phyloP scores from a whole-genome alignment of 1,140 invertebrate species.

The Drosophila aff. region DNA sequence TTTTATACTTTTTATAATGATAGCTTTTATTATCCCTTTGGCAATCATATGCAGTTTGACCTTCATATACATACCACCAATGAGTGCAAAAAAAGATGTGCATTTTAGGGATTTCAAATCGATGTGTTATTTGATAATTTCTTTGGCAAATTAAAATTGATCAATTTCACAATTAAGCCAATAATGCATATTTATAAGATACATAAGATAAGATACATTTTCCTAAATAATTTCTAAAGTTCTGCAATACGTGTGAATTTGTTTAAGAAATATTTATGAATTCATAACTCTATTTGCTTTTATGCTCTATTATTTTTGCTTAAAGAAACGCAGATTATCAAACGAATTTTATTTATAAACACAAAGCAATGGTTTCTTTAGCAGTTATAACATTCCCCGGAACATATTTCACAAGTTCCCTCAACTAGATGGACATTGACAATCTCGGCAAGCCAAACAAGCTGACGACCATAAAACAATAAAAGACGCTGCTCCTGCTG shows the following conservation, averaged over 20 bases:
- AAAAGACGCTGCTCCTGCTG: background rate
- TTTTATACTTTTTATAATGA: too few relatives aligned
- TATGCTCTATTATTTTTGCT: background rate
- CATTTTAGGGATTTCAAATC: too few relatives aligned
- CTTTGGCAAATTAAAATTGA: background rate
- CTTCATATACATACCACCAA: too few relatives aligned
- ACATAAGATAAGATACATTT: too few relatives aligned
- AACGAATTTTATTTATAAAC: background rate
- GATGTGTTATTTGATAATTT: too few relatives aligned
- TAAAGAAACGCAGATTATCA: background rate
- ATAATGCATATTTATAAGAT: too few relatives aligned
- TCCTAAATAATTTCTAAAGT: background rate
- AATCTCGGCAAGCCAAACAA: background rate
- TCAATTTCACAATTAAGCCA: too few relatives aligned
- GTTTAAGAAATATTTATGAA: too few relatives aligned
- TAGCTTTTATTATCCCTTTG: too few relatives aligned
- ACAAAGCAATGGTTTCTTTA: background rate
- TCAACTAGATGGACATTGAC: slow-evolving; percentile 3
- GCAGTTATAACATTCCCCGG: background rate
- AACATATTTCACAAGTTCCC: background rate
- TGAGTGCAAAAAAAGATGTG: too few relatives aligned
- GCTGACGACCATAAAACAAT: slow-evolving; percentile 19
- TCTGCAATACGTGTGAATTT: background rate
- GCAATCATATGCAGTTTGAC: too few relatives aligned
- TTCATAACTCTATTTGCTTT: too few relatives aligned